These are phyloP conservation scores for Chrysopa pallens DNA, from an alignment of 1,140 invertebrate genomes.

Conservation along the genomic window DNA sequence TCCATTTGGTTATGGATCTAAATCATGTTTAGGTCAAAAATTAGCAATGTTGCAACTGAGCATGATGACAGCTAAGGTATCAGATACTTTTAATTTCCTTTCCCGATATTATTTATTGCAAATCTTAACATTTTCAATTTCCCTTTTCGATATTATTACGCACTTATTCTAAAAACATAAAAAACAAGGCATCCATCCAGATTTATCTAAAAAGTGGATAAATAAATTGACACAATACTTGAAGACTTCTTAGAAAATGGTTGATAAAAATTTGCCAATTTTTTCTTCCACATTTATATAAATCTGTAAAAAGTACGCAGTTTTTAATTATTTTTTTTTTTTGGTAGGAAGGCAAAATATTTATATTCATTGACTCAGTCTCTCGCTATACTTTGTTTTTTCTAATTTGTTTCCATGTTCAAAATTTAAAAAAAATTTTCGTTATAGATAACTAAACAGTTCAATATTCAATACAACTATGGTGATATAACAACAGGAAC, in stretches of 20 bases:
- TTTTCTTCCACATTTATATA: too few species aligned
- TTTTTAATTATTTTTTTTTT: too few species aligned
- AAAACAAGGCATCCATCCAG: slow-evolving; percentile 2
- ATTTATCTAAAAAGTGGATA: background rate
- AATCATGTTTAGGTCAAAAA: slow-evolving; percentile 36
- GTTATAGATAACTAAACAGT: slow-evolving; percentile 34
- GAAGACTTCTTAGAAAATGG: too few species aligned
- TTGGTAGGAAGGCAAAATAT: too few species aligned
- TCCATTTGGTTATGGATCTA: slow-evolving; percentile 37
- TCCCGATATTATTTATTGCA: background rate
- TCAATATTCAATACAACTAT: slow-evolving; percentile 42
- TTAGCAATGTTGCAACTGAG: slow-evolving; percentile 35
- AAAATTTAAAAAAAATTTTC: slow-evolving; percentile 4
- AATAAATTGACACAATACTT: too few species aligned
- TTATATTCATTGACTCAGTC: too few species aligned
- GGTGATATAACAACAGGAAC: slow-evolving; percentile 35
- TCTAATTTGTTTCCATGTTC: background rate
- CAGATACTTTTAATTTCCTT: background rate
- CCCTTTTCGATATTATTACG: background rate
- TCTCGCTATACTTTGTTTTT: too few species aligned
- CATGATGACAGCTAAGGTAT: slow-evolving; percentile 33
- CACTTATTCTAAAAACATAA: slow-evolving; percentile 1
- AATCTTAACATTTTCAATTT: background rate
- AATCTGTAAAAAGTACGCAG: too few species aligned
- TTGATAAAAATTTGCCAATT: too few species aligned